Percentiles rank a stretch among this genome's conserved stretches.
Evolutionary conservation across 2,113 vertebrate genomes (phyloP).

Genomic region (Willisornis vidua): DNA sequence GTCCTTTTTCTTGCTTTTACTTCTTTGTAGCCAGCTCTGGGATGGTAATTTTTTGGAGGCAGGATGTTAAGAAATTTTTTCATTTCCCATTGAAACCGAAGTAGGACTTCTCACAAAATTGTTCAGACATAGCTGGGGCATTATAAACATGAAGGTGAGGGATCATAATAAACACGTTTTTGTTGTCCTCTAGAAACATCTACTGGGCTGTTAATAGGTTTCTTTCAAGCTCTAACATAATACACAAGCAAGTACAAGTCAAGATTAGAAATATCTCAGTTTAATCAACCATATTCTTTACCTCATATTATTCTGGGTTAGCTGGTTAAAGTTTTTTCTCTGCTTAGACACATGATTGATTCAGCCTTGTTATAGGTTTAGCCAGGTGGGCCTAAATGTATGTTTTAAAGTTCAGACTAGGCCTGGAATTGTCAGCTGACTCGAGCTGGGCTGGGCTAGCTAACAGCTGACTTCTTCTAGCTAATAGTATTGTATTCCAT

Average conservation of each 20-base stretch:
- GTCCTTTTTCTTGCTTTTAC: not conserved
- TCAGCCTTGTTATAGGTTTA: not conserved
- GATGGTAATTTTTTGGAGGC: not conserved
- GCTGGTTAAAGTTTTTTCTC: not conserved
- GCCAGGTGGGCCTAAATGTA: too few species aligned
- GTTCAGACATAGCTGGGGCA: not conserved
- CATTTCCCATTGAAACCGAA: not conserved
- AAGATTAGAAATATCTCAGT: constrained; percentile 12
- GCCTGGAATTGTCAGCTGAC: too few species aligned
- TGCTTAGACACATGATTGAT: constrained; percentile 44
- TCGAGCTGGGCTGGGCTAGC: too few species aligned
- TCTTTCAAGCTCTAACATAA: constrained; percentile 26
- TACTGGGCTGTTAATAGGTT: constrained; percentile 6
- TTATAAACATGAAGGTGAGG: not conserved
- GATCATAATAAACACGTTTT: accelerated
- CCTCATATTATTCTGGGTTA: not conserved
- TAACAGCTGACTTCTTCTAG: too few species aligned
- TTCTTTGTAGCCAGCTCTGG: not conserved
- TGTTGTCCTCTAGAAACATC: not conserved
- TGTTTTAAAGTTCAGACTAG: too few species aligned
- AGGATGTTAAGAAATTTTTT: not conserved
- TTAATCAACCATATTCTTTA: constrained; percentile 40
- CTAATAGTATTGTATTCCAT: too few species aligned
- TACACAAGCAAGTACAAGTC: not conserved
- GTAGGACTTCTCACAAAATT: not conserved